Conservation (phyloP, 2,113 vertebrate genomes). For the Elaphurus davidianus region DNA sequence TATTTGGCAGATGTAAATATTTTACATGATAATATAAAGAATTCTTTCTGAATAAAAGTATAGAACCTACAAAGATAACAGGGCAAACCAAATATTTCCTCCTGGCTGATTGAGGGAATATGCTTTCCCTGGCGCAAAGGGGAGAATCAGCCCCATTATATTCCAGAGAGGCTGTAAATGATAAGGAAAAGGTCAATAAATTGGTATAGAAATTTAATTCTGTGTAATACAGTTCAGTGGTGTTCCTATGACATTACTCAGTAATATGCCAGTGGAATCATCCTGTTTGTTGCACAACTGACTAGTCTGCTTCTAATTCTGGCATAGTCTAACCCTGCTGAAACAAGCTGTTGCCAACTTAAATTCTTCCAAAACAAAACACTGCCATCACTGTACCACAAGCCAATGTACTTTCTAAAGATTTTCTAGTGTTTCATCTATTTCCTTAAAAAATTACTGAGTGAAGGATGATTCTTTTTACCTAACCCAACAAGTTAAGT, state of each 20-base stretch:
- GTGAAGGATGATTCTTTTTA: slow-evolving; percentile 18
- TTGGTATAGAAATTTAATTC: slow-evolving; percentile 3
- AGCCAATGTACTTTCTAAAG: slow-evolving; percentile 43
- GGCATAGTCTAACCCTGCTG: not conserved
- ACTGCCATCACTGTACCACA: not conserved
- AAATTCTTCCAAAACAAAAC: slow-evolving; percentile 44
- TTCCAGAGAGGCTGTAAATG: slow-evolving; percentile 4
- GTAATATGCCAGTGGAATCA: slow-evolving; percentile 36
- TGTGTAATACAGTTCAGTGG: not conserved
- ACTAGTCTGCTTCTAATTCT: slow-evolving; percentile 24
- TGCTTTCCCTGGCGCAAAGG: not conserved
- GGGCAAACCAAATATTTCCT: not conserved
- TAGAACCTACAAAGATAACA: not conserved
- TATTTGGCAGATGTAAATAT: not conserved
- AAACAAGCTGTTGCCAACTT: slow-evolving; percentile 30
- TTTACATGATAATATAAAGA: not conserved
- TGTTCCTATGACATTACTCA: slow-evolving; percentile 21
- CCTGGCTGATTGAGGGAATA: not conserved
- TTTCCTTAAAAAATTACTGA: slow-evolving; percentile 10
- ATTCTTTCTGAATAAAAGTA: not conserved
- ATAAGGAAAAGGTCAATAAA: not conserved
- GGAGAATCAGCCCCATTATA: not conserved
- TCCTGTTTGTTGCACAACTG: slow-evolving; percentile 39
- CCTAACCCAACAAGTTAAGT: not conserved
- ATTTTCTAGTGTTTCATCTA: not conserved